These are phyloP conservation scores for Venusia cambrica DNA, from an alignment of 2,888 invertebrate species.

Conservation along the genomic window DNA sequence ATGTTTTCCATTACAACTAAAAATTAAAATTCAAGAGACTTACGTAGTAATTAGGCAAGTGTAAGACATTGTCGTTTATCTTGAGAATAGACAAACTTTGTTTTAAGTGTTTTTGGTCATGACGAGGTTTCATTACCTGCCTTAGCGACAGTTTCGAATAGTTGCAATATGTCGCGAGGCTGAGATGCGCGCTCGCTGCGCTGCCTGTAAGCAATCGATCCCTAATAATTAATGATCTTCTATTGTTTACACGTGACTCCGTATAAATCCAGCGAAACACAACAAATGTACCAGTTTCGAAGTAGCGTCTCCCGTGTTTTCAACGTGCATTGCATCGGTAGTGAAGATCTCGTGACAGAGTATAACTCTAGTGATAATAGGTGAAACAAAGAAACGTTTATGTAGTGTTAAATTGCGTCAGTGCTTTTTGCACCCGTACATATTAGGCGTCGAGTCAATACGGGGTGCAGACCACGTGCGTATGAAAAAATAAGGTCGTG, in stretches of 20 bases:
- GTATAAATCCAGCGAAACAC: slow-evolving; percentile 47
- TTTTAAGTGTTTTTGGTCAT: too few relatives aligned
- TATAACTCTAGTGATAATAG: slow-evolving; percentile 46
- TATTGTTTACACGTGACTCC: slow-evolving; percentile 54
- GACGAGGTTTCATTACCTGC: neutral
- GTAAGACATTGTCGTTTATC: too few relatives aligned
- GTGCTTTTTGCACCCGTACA: slow-evolving; percentile 21
- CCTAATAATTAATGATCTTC: slow-evolving; percentile 31
- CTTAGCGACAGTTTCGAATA: neutral
- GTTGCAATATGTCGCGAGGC: too few relatives aligned
- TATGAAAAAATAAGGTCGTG: slow-evolving; percentile 48
- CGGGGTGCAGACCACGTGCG: slow-evolving; percentile 37
- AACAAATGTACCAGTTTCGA: slow-evolving; percentile 43
- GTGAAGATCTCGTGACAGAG: slow-evolving; percentile 37
- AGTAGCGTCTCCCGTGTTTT: slow-evolving; percentile 33
- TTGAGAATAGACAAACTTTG: too few relatives aligned
- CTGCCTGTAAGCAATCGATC: slow-evolving; percentile 28
- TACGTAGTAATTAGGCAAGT: too few relatives aligned
- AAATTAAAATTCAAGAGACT: too few relatives aligned
- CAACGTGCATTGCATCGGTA: slow-evolving; percentile 32
- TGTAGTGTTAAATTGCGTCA: slow-evolving; percentile 33
- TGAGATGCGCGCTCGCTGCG: slow-evolving; percentile 4
- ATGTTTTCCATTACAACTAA: too few relatives aligned
- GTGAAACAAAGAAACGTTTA: slow-evolving; percentile 47
- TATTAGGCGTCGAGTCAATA: slow-evolving; percentile 28